Evolutionary conservation across 2,797 vertebrate genomes (phyloP).

Genomic region (Taeniopygia guttata): DNA sequence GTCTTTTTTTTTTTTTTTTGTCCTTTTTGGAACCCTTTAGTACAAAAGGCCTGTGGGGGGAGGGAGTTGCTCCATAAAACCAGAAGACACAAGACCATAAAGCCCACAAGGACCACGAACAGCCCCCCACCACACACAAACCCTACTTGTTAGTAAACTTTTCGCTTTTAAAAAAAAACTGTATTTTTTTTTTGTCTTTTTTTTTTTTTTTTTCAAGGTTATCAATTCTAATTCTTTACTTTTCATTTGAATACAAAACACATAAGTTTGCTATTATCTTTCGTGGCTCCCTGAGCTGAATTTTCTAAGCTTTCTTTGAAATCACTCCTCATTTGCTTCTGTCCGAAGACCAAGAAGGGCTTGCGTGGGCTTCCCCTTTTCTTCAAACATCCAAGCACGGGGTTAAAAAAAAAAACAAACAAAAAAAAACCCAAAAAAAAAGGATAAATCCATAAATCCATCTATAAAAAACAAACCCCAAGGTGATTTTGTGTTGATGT

Average conservation of each 20-base stretch:
- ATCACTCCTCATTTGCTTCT: slow-evolving; percentile 46
- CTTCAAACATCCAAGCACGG: slow-evolving; percentile 43
- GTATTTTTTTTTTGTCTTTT: not conserved
- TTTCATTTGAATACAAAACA: slow-evolving; percentile 75
- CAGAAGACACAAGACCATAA: slow-evolving; percentile 25
- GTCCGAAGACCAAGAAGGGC: slow-evolving; percentile 50
- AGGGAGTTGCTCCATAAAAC: not conserved
- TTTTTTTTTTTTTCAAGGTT: slow-evolving; percentile 42
- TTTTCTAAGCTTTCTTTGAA: slow-evolving; percentile 56
- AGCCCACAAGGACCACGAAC: slow-evolving; percentile 25
- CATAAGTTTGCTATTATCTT: slow-evolving; percentile 71
- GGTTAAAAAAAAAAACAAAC: not conserved
- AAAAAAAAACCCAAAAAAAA: not conserved
- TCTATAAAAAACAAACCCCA: not conserved
- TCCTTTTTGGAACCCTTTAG: slow-evolving; percentile 8
- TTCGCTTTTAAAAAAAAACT: not conserved
- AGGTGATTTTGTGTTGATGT: not conserved
- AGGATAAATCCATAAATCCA: not conserved
- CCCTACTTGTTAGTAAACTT: slow-evolving; percentile 61
- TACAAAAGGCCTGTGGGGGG: slow-evolving; percentile 46
- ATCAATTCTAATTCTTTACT: slow-evolving; percentile 75
- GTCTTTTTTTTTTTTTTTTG: not conserved
- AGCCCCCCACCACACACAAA: slow-evolving; percentile 29
- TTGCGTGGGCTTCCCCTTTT: slow-evolving; percentile 29
- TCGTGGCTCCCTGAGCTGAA: slow-evolving; percentile 78